Evolutionary conservation across 2,113 vertebrate genomes (phyloP).

Genomic region (Leucosticte australis): DNA sequence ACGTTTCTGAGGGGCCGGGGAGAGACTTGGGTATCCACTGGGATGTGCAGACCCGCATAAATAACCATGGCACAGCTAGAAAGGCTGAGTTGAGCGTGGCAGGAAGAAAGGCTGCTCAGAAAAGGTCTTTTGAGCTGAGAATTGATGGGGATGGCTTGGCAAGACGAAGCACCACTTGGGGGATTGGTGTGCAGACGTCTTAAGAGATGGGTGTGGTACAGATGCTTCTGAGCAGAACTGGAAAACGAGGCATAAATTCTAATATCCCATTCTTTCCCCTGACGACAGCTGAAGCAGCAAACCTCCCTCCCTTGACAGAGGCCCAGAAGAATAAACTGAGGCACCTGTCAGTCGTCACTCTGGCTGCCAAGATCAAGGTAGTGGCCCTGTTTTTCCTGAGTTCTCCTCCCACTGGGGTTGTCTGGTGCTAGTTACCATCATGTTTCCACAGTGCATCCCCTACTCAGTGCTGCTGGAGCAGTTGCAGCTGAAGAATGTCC

Average conservation of each 20-base stretch:
- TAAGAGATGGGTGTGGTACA: background rate
- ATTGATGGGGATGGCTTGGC: background rate
- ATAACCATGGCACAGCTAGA: background rate
- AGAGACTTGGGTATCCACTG: background rate
- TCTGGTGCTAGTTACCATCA: background rate
- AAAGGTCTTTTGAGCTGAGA: background rate
- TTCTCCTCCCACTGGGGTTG: background rate
- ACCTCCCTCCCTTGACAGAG: constrained; percentile 88
- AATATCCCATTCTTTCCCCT: background rate
- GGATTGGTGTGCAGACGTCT: background rate
- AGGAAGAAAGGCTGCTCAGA: background rate
- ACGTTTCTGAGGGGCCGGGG: rapidly evolving
- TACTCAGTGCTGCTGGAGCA: constrained; percentile 79
- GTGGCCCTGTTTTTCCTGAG: background rate
- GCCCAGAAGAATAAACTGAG: constrained; percentile 96
- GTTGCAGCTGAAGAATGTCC: constrained; percentile 74
- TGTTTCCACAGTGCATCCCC: constrained; percentile 75
- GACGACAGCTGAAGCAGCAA: constrained; percentile 76
- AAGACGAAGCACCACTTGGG: background rate
- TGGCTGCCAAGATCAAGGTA: constrained; percentile 97
- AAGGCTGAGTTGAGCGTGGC: background rate
- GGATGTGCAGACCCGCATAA: background rate
- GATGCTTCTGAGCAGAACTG: background rate
- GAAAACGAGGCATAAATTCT: background rate
- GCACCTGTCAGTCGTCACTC: constrained; percentile 92